These are phyloP conservation scores for Trichonephila clavipes DNA, from an alignment of 1,140 invertebrate species.

Conservation along the genomic window DNA sequence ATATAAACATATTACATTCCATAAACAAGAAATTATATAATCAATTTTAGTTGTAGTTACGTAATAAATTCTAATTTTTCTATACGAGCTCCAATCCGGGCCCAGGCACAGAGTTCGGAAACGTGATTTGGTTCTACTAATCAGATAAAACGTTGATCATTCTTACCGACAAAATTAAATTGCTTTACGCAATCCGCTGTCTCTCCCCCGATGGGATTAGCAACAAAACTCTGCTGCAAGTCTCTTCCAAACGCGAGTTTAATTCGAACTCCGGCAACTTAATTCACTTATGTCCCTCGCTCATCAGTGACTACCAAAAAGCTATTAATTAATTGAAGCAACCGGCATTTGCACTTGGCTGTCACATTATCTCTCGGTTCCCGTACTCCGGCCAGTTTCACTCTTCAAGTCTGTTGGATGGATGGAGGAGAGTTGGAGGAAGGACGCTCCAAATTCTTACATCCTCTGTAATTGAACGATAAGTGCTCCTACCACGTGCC, in stretches of 20 bases:
- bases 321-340: constrained; percentile 35
- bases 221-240: not conserved
- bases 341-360: not conserved
- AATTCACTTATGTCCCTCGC: not conserved
- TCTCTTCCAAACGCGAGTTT: not conserved
- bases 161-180: not conserved
- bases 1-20: no score
- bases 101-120: not conserved
- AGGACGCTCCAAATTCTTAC: not conserved
- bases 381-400: not conserved
- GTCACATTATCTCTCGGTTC: not conserved
- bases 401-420: not conserved
- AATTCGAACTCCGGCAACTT: not conserved
- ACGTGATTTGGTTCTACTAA: not conserved
- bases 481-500: not conserved
- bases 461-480: constrained; percentile 11
- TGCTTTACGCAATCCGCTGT: not conserved
- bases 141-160: not conserved
- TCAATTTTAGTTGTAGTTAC: not conserved
- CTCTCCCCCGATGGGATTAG: not conserved
- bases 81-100: not conserved
- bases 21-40: not conserved
- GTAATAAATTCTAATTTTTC: not conserved
- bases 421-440: not conserved
- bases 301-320: not conserved